Evolutionary conservation across 2,797 vertebrate species (phyloP), one percentile per base, ranked within the genome.

Genomic region (Acanthurus tractus): DNA sequence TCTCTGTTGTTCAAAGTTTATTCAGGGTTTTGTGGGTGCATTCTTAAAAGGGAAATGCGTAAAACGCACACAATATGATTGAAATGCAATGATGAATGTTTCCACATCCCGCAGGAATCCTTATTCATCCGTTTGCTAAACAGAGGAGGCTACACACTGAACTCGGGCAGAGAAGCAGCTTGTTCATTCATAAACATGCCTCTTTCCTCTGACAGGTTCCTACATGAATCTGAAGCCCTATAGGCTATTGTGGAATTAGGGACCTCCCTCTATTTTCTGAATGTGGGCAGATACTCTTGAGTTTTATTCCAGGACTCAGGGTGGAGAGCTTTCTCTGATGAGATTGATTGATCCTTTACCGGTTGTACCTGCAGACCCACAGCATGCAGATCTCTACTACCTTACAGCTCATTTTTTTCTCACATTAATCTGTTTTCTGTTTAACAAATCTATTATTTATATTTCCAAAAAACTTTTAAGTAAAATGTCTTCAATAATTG

Each of bases 161-260:
- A 86, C 86, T 84, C 67, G 3, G 77, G 72, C 82, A 86, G 81
- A 88, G 84, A 80, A 88, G 89, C 78, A 89, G 89, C 90, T 83
- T 86, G 85, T 94, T 93, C 94, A 94, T 94, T 94, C 94, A 94
- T 94, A 93, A 94, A 94, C 93, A 94, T 92, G 92, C 89, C 89
- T 92, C 92, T 92, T 93, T 84, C 84, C 87, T 92, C 94, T 93
- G 92, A 94, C 94, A 94, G 94, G 92, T 94, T 94, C 90, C 86
- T 94, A 93, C 94, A 94, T 93, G 94, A 92, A 89, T 92, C 93
- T 93, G 92, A 92, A 94, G 90, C 91, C 93, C 94, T 93, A 94
- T 94, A 94, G 94, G 94, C 93, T 93, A 93, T 93, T 94, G 92
- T 92, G 81, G 90, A 93, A 92, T 93, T 86, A 93, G 91, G 93